These are phyloP conservation scores for Mustelus asterias DNA, from an alignment of 2,113 vertebrate species.

Conservation along the genomic window DNA sequence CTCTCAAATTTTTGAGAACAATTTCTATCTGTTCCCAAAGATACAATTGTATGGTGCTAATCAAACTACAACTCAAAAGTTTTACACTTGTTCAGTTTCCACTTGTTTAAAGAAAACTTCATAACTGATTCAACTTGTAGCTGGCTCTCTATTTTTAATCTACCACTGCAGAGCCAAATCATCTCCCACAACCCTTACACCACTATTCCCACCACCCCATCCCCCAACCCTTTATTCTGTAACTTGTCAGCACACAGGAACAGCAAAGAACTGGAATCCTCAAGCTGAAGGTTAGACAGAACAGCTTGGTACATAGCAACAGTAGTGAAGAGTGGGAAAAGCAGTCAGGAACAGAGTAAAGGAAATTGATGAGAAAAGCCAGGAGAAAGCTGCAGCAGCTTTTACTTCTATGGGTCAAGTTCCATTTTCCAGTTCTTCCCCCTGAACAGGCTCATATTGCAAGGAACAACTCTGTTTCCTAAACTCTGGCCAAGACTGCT, in stretches of 20 bases:
- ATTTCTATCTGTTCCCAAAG: neutral
- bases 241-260: neutral
- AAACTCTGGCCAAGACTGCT: conserved; percentile 20
- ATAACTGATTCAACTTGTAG: neutral
- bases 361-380: conserved; percentile 27
- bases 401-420: conserved; percentile 27
- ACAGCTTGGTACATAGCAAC: conserved; percentile 21
- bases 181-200: neutral
- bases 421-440: conserved; percentile 32
- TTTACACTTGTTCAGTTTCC: neutral
- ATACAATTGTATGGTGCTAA: neutral
- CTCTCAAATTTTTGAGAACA: neutral
- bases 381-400: neutral
- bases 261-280: neutral
- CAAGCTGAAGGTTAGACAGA: neutral
- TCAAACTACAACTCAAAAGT: neutral
- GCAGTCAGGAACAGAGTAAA: conserved; percentile 17
- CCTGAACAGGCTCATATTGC: conserved; percentile 24
- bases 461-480: neutral
- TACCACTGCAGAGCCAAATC: neutral
- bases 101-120: neutral
- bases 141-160: neutral
- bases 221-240: neutral
- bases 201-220: neutral
- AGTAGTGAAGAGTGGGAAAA: conserved; percentile 29